Conservation (phyloP, 1,140 invertebrate genomes). For the Pseudomyrmex pallidus region DNA sequence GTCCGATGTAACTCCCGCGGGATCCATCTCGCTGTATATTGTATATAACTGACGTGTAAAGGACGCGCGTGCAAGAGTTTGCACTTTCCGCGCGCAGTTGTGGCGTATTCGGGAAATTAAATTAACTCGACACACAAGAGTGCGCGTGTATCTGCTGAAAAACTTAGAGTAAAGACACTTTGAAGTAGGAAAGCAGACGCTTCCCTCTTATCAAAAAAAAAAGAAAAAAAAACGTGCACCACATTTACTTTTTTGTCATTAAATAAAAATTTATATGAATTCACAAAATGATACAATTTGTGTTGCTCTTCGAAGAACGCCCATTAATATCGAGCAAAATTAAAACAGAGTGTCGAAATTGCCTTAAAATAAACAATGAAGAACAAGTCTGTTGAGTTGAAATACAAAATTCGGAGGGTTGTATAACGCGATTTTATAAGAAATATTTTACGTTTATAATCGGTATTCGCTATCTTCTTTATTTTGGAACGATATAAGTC, state of each 20-base stretch:
- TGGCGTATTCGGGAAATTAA: conserved; percentile 36
- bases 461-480: conserved; percentile 3
- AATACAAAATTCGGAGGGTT: too few species aligned
- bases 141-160: not conserved
- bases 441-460: conserved; percentile 18
- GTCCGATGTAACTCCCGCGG: not conserved
- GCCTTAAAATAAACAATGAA: too few species aligned
- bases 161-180: conserved; percentile 16
- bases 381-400: too few species aligned
- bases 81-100: conserved; percentile 5
- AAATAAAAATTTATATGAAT: too few species aligned
- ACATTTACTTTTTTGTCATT: too few species aligned
- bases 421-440: conserved; percentile 6
- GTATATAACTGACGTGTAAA: conserved; percentile 35
- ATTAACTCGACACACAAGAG: conserved; percentile 7
- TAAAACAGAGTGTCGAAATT: too few species aligned
- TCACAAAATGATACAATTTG: too few species aligned
- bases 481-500: not conserved
- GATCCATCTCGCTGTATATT: not conserved
- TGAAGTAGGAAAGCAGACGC: not conserved
- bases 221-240: not conserved
- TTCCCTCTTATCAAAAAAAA: not conserved
- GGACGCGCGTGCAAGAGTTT: conserved; percentile 44
- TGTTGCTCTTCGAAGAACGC: too few species aligned
- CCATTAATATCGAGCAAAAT: too few species aligned